Conservation (phyloP, 1,140 invertebrate species). For the Druon quercuslanigerum region DNA sequence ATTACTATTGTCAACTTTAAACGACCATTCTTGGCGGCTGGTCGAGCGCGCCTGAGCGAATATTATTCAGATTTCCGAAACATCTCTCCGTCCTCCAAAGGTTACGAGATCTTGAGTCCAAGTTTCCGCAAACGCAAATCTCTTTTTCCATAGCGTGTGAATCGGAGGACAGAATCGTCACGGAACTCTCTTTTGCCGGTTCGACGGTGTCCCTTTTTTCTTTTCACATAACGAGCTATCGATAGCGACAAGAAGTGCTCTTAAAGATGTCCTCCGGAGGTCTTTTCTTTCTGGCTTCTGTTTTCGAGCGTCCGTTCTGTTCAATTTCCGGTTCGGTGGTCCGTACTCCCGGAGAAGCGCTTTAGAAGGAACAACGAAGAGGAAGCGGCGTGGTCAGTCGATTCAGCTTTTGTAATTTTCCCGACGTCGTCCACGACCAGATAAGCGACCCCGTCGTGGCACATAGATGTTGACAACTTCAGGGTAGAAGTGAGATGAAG, state of each 20-base stretch:
- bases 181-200: neutral
- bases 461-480: neutral
- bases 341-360: slow-evolving; percentile 41
- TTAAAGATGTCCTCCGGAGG: slow-evolving; percentile 39
- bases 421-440: neutral
- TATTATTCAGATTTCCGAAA: slow-evolving; percentile 33
- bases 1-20: slow-evolving; percentile 62
- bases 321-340: slow-evolving; percentile 59
- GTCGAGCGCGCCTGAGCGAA: slow-evolving; percentile 36
- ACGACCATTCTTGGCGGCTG: slow-evolving; percentile 40
- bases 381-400: slow-evolving; percentile 25
- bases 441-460: neutral
- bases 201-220: slow-evolving; percentile 26
- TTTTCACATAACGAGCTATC: slow-evolving; percentile 50
- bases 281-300: slow-evolving; percentile 58
- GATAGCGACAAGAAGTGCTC: slow-evolving; percentile 49
- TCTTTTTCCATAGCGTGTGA: slow-evolving; percentile 34
- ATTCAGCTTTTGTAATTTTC: slow-evolving; percentile 23
- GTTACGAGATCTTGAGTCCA: slow-evolving; percentile 31
- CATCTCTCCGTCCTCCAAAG: slow-evolving; percentile 2
- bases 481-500: neutral
- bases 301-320: slow-evolving; percentile 57
- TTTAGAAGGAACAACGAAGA: slow-evolving; percentile 27
- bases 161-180: neutral
- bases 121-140: slow-evolving; percentile 50